phyloP scores from a whole-genome alignment of 2,113 vertebrate species.

The Oreochromis aureus region DNA sequence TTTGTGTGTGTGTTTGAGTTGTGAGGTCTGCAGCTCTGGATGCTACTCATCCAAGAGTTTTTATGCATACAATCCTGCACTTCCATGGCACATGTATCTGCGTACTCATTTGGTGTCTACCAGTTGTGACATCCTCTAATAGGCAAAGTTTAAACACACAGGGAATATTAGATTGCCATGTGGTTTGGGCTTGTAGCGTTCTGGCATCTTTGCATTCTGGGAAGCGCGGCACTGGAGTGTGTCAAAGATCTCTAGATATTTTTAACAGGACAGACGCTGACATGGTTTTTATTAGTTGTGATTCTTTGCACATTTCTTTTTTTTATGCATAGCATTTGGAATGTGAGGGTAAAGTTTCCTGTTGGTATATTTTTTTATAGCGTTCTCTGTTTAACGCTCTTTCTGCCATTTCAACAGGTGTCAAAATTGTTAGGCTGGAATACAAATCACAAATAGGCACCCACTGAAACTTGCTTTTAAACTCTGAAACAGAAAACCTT shows the following conservation, averaged over 20 bases:
- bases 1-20: not conserved
- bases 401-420: not conserved
- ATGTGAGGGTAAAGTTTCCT: not conserved
- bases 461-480: not conserved
- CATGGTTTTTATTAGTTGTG: not conserved
- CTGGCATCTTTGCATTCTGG: not conserved
- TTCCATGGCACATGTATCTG: not conserved
- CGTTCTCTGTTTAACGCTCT: not conserved
- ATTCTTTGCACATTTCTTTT: not conserved
- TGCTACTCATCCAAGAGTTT: not conserved
- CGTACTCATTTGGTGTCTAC: not conserved
- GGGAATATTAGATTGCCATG: constrained; percentile 8
- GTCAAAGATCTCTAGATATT: not conserved
- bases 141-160: not conserved
- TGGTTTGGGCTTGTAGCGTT: not conserved
- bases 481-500: constrained; percentile 12
- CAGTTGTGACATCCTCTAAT: constrained; percentile 7
- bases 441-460: not conserved
- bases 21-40: not conserved
- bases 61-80: not conserved
- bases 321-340: not conserved
- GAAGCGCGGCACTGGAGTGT: not conserved
- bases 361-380: not conserved
- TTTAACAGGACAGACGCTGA: not conserved
- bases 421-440: not conserved